Conservation (phyloP, 2,888 invertebrate genomes). For the Tinea semifulvella region DNA sequence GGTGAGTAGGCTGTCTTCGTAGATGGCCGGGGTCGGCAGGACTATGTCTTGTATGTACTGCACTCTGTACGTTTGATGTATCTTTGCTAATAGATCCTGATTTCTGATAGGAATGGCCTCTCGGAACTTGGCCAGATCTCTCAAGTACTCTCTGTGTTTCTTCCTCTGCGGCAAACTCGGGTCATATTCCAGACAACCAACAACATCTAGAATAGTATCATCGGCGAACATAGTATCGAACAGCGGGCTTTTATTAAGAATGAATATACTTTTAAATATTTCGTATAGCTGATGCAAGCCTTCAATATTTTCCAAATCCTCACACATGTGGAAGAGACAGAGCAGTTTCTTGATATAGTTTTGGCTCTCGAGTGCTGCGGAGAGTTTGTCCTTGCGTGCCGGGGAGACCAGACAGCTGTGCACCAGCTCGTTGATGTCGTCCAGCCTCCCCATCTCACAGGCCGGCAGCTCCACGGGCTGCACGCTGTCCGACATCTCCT, state of each 20-base stretch:
- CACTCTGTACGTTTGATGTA: slow-evolving; percentile 99
- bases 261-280: slow-evolving; percentile 98
- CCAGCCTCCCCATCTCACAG: slow-evolving; percentile 91
- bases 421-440: slow-evolving; percentile 94
- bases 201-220: slow-evolving; percentile 96
- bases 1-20: slow-evolving; percentile 98
- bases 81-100: slow-evolving; percentile 94
- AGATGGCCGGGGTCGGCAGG: slow-evolving; percentile 97
- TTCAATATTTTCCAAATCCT: slow-evolving; percentile 94
- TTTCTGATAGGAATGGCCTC: slow-evolving; percentile 96
- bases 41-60: slow-evolving; percentile 99
- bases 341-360: slow-evolving; percentile 95
- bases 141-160: slow-evolving; percentile 95
- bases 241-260: slow-evolving; percentile 95
- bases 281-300: slow-evolving; percentile 96
- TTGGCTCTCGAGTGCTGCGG: slow-evolving; percentile 91
- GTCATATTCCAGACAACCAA: slow-evolving; percentile 98
- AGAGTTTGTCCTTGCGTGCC: slow-evolving; percentile 92
- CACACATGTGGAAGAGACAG: slow-evolving; percentile 95
- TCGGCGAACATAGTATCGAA: slow-evolving; percentile 98
- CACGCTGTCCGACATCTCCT: slow-evolving; percentile 94
- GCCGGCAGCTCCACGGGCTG: slow-evolving; percentile 95
- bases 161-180: slow-evolving; percentile 86
- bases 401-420: slow-evolving; percentile 89
- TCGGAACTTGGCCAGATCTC: slow-evolving; percentile 89